A percentile compares a stretch with the other conserved stretches of the same genome.
Conservation (phyloP, 2,888 invertebrate species). For the Thecocarcelia acutangulata region DNA sequence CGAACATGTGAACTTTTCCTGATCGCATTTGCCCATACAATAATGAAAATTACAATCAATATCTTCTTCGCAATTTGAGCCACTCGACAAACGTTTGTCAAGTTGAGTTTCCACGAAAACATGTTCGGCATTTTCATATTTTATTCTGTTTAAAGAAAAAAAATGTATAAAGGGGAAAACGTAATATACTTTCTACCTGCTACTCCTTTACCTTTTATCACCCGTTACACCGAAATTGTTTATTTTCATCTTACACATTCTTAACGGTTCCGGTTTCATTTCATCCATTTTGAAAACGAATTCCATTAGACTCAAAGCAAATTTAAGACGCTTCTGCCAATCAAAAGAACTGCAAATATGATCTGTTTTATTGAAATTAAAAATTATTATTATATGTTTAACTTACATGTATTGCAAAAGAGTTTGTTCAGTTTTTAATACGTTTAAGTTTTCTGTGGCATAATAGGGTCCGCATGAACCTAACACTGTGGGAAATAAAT, state of each 20-base stretch:
- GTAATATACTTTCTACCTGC: no score
- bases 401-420: constrained; percentile 78
- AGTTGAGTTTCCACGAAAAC: constrained; percentile 78
- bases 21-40: constrained; percentile 78
- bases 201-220: constrained; percentile 74
- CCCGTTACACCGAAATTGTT: constrained; percentile 78
- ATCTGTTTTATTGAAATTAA: neutral
- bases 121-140: constrained; percentile 79
- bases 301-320: constrained; percentile 79
- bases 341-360: constrained; percentile 76
- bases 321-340: constrained; percentile 78
- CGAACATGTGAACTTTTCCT: constrained; percentile 74
- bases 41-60: constrained; percentile 77
- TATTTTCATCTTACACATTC: constrained; percentile 79
- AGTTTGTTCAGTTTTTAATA: constrained; percentile 76
- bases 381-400: neutral
- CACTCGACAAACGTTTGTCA: constrained; percentile 78
- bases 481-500: constrained; percentile 78
- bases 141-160: constrained; percentile 72
- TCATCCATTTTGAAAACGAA: constrained; percentile 79
- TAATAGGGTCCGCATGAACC: constrained; percentile 80
- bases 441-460: constrained; percentile 78
- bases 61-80: constrained; percentile 74
- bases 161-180: no score
- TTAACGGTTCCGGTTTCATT: constrained; percentile 79